Percentiles rank a stretch among this genome's conserved stretches.
Conservation (phyloP, 2,888 invertebrate species). For the Tipula confusa region DNA sequence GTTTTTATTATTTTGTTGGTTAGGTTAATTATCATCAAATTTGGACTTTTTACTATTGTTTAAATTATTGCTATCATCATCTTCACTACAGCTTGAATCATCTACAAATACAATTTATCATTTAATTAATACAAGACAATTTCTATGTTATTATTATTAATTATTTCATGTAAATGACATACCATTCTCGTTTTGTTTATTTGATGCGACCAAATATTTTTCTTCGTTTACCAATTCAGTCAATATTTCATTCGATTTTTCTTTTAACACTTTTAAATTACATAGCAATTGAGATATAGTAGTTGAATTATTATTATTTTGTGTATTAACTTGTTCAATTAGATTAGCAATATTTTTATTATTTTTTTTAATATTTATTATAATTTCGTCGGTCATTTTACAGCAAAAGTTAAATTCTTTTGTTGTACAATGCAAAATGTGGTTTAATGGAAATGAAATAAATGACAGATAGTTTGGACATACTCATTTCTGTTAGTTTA, state of each 20-base stretch:
- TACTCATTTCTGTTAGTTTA: neutral
- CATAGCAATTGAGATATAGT: neutral
- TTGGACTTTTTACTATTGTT: neutral
- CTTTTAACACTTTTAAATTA: slow-evolving; percentile 12
- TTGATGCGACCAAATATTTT: neutral
- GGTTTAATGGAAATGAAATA: too few relatives aligned
- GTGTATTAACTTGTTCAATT: slow-evolving; percentile 12
- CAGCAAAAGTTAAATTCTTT: too few relatives aligned
- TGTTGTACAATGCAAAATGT: too few relatives aligned
- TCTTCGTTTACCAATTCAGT: neutral
- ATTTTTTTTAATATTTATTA: slow-evolving; percentile 25
- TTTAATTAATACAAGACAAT: neutral
- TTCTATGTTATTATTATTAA: neutral
- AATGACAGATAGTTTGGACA: neutral
- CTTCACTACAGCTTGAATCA: neutral
- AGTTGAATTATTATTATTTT: slow-evolving; percentile 1
- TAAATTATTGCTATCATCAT: neutral
- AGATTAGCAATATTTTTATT: neutral
- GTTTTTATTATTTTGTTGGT: neutral
- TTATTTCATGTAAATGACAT: neutral
- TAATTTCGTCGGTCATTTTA: slow-evolving; percentile 12
- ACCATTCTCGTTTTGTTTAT: neutral
- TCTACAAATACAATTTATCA: neutral
- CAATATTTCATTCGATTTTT: neutral
- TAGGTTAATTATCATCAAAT: neutral